Base-by-base conservation (phyloP, 2,113 vertebrate genomes). In the Phoenicopterus ruber region DNA sequence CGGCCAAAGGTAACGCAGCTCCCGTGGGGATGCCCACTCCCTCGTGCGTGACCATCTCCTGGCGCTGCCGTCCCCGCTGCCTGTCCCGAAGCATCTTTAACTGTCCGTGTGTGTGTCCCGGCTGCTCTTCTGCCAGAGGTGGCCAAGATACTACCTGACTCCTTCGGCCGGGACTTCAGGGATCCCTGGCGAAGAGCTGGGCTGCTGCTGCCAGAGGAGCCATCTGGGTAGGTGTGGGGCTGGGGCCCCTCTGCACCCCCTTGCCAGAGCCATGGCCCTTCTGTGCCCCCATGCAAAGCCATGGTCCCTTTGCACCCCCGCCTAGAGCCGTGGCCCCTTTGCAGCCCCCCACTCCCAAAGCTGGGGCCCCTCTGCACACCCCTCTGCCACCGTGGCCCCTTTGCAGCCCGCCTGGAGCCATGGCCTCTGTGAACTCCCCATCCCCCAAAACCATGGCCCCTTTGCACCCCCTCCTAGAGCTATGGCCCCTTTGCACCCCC, bases 131-230 rank as follows among this genome's bases (percentile, higher is more conserved):
- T 90, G 88, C 49, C 95, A 99, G 99, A 98, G 79, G 98, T 99
- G 91, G 99, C 98, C 94, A 99, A 98, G 97, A 98, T 99, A 74
- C 63, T 99, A 77, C 98, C 99, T 11, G 97, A 94, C 82, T 98
- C 98, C 93, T 99, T 98, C 97, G 98, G 98, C 97, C 97, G 96
- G 97, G 98, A 98, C 97, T 98, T 98, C 93, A 98, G 98, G 96
- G 98, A 98, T 95, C 98, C 98, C 26, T 98, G 98, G 99, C 96
- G 93, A 81, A 98, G 98, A 97, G 98, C 98, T 28, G 97, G 98
- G 96, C 97, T 98, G 98, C 91, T 98, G 36, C 97, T 97, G 96
- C 98, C 79, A 10, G 97, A 98, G 88, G 97, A 98, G 81, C 98
- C 96, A 20, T 95, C 98, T 34, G 97, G 99, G 99, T 99, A 96